Evolutionary conservation across 2,113 vertebrate genomes (phyloP).

Genomic region (Andinoacara biseriatus): DNA sequence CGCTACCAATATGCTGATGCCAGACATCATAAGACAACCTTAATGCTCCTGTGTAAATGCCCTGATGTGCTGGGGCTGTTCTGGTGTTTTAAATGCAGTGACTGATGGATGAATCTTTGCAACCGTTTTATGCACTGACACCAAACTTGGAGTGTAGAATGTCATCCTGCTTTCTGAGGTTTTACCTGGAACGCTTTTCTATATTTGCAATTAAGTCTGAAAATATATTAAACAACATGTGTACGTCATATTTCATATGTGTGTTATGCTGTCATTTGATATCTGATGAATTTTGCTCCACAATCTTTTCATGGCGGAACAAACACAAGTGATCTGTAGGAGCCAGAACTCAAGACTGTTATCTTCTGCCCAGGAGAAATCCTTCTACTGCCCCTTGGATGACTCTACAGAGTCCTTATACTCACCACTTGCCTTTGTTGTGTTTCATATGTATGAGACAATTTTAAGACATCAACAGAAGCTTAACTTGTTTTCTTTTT

Average conservation of each 20-base stretch:
- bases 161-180: not conserved
- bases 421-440: constrained; percentile 36
- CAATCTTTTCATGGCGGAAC: constrained; percentile 69
- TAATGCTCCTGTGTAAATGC: not conserved
- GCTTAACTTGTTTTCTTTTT: not conserved
- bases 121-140: not conserved
- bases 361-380: constrained; percentile 59
- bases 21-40: not conserved
- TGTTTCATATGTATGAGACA: constrained; percentile 26
- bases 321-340: constrained; percentile 61
- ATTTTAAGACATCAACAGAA: not conserved
- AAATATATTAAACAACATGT: not conserved
- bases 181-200: not conserved
- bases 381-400: constrained; percentile 57
- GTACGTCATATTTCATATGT: not conserved
- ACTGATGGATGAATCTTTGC: not conserved
- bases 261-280: constrained; percentile 60
- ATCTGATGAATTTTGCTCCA: constrained; percentile 58
- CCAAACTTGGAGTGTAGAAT: not conserved
- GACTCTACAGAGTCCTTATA: constrained; percentile 50
- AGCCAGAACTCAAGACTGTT: constrained; percentile 61
- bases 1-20: not conserved
- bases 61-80: not conserved
- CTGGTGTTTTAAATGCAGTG: not conserved
- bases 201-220: not conserved